Evolutionary conservation across 1,140 invertebrate species (phyloP), one percentile per base, ranked within the genome.

Genomic region (Scylla paramamosain): DNA sequence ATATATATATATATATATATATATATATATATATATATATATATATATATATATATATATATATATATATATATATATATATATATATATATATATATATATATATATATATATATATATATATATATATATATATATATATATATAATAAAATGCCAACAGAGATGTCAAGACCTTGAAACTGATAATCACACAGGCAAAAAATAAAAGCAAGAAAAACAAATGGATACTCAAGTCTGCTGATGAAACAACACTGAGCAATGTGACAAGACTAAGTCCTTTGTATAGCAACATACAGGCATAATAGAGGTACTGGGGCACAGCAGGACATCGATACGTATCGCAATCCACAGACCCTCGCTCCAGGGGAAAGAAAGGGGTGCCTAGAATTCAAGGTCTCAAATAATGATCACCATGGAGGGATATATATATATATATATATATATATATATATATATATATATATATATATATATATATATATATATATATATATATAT

Each of bases 301-400:
- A 97, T 97, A 98, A 98, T 96, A 96, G 95, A 92, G 94, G 97
- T 98, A 98, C 97, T 98, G 98, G 96, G 98, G 98, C 95, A 98
- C 98, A 96, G 97, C 97, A 95, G 95, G 98, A 98, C 93, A 98
- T 97, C 83, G 98, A 98, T 96, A 98, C 95, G 98, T 98, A 97
- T 98, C 98, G 96, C 98, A 98, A 96, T 98, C 98, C 96, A 98
- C 97, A 95, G 97, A 97, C 96, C 97, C 96, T 94, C 97, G 96
- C 96, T 97, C 97, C 96, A 98, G 97, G 83, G 98, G 97, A 96
- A 98, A 88, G 83, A 90, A 67, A 31, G 89, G 96, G 12, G 93
- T 59, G 94, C 94, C 94, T 95, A 95, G 67, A 91, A 91, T 20
- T 91, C 25, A 91, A 91, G 45, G n/a, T 25, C 25, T 14, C 32